Conservation (phyloP, 2,113 vertebrate genomes). For the Megalops atlanticus region DNA sequence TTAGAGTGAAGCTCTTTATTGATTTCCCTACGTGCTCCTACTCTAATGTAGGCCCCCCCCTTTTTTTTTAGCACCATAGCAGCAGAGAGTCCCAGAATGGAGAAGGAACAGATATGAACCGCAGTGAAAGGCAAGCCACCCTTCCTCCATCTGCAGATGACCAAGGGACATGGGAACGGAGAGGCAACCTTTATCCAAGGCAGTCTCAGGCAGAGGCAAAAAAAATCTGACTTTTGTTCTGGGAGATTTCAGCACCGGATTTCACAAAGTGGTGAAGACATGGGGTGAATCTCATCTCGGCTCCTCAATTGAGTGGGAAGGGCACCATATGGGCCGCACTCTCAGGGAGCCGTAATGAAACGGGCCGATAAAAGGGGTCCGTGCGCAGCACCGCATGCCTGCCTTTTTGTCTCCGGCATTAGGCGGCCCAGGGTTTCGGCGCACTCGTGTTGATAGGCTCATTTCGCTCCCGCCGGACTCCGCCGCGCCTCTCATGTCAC, state of each 20-base stretch:
- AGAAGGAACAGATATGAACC: neutral
- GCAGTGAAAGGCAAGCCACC: neutral
- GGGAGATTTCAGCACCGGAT: neutral
- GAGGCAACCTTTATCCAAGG: neutral
- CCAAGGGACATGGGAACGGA: neutral
- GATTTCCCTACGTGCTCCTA: slow-evolving; percentile 28
- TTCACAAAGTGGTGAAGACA: neutral
- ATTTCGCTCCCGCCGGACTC: slow-evolving; percentile 21
- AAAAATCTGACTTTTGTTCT: neutral
- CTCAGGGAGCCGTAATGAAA: neutral
- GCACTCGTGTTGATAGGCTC: neutral
- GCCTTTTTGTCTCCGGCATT: neutral
- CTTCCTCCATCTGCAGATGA: neutral
- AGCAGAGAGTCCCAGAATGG: neutral
- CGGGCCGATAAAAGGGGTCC: neutral
- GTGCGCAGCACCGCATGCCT: neutral
- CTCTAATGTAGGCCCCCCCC: neutral
- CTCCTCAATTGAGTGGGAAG: neutral
- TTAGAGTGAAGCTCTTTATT: slow-evolving; percentile 21
- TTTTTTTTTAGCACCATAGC: neutral
- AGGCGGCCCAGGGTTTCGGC: neutral
- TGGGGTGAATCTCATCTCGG: neutral
- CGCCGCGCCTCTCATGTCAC: neutral
- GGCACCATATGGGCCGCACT: neutral
- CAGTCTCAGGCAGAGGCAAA: neutral